These are phyloP conservation scores for Uloborus diversus DNA, from an alignment of 1,140 invertebrate genomes.

Conservation along the genomic window DNA sequence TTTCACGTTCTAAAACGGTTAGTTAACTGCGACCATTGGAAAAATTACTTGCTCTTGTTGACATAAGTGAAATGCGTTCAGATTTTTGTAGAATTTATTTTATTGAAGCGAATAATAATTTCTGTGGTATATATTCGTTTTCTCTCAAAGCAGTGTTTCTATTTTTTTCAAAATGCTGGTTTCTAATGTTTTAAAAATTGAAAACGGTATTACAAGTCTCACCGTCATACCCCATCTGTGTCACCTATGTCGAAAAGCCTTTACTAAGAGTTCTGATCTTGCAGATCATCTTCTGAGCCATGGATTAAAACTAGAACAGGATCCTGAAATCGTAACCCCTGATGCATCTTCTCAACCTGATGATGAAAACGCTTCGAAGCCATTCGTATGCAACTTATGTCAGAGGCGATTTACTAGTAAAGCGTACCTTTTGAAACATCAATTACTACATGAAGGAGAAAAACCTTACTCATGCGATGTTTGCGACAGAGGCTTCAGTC, in stretches of 20 bases:
- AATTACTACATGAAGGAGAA: conserved; percentile 40
- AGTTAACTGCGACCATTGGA: too few relatives aligned
- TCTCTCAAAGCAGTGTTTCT: too few relatives aligned
- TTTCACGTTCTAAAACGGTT: too few relatives aligned
- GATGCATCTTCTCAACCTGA: background rate
- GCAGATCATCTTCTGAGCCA: conserved; percentile 28
- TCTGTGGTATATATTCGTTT: too few relatives aligned
- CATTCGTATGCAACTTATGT: conserved; percentile 25
- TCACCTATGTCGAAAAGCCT: conserved; percentile 41
- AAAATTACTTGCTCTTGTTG: too few relatives aligned
- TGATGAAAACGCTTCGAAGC: conserved; percentile 12
- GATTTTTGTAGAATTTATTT: too few relatives aligned
- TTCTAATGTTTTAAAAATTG: conserved; percentile 25
- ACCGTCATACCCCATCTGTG: conserved; percentile 48
- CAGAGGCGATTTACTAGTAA: conserved; percentile 39
- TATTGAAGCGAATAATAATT: too few relatives aligned
- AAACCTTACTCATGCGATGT: conserved; percentile 56
- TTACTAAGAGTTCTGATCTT: conserved; percentile 34
- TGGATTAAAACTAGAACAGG: background rate
- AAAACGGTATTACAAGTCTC: conserved; percentile 40
- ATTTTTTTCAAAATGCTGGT: conserved; percentile 41
- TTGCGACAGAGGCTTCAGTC: conserved; percentile 52
- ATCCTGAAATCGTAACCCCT: background rate
- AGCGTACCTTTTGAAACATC: conserved; percentile 36
- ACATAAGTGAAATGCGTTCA: too few relatives aligned